Percentiles rank a stretch among this genome's conserved stretches.
Conservation (phyloP, 2,888 invertebrate genomes). For the Geotrupes spiniger region DNA sequence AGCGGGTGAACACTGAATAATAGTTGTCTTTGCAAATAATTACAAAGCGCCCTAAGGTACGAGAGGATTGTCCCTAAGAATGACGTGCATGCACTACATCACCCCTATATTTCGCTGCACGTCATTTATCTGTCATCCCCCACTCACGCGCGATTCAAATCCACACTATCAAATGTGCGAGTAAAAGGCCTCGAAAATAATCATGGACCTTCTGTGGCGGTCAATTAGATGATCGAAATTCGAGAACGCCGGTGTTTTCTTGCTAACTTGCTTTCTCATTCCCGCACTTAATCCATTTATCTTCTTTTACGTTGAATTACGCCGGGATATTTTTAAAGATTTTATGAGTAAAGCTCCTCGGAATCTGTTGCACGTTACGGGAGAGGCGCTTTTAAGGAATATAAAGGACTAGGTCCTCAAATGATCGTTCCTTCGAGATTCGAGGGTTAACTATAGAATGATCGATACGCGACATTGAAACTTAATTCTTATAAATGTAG, state of each 20-base stretch:
- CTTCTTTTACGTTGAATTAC: constrained; percentile 3
- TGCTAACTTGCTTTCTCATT: not conserved
- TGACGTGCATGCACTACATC: not conserved
- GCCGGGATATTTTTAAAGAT: constrained; percentile 2
- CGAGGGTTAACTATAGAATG: not conserved
- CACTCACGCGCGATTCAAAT: not conserved
- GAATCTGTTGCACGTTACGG: constrained; percentile 3
- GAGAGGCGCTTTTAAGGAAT: constrained; percentile 3
- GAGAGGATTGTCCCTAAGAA: constrained; percentile 11
- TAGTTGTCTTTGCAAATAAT: constrained; percentile 43
- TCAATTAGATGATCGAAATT: not conserved
- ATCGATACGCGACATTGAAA: constrained; percentile 6
- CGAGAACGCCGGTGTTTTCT: not conserved
- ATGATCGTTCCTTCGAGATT: constrained; percentile 2
- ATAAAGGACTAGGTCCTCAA: constrained; percentile 1
- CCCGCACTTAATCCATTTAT: not conserved
- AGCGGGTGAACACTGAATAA: constrained; percentile 35
- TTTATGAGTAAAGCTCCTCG: not conserved
- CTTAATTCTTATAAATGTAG: constrained; percentile 4
- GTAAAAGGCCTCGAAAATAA: not conserved
- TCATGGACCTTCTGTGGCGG: not conserved
- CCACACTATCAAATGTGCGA: not conserved
- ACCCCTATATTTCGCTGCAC: not conserved
- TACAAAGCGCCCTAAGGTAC: constrained; percentile 33
- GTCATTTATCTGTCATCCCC: not conserved